Evolutionary conservation across 2,888 invertebrate genomes (phyloP), one percentile per base, ranked within the genome.

Genomic region (Acrobasis suavella): DNA sequence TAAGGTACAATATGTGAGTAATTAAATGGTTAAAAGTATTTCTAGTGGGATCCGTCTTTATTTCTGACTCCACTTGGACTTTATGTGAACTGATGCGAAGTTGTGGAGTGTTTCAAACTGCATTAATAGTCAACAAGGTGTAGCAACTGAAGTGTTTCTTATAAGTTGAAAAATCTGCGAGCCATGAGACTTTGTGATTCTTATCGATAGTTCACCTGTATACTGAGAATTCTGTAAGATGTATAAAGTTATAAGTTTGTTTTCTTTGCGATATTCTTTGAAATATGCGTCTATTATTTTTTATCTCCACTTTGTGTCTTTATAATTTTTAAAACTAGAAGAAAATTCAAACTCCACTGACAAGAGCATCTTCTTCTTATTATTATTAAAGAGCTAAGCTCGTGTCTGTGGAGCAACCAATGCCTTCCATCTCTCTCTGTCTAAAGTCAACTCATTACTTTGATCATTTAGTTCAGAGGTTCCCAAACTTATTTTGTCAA

Each of bases 81-180:
- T 50, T 14, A 15, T n/a, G n/a, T n/a, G n/a, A n/a, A n/a, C n/a
- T n/a, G n/a, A n/a, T 50, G 15, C 16, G 16, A 50, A 50, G 59
- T 60, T 60, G n/a, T 9, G 42, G 50, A 16, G 22, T 7, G 37
- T 37, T 63, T 16, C 37, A 62, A 59, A 37, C 39, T 55, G 22
- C 60, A 65, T 65, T 65, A 65, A 65, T 60, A 63, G 61, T 63
- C 58, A 63, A 63, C 60, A 50, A 38, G 59, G 50, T 17, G 42
- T 38, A 22, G 32, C 52, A 14, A 42, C 38, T 60, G 9, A 16
- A 50, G 17, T 56, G 42, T 42, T 56, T 42, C 56, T 42, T 22
- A 15, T 12, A 56, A 56, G 22, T 56, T 56, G 42, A 56, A 56
- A 42, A 56, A 56, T 56, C 42, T 42, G 14, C 22, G 22, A 39